A percentile compares a stretch with the other conserved stretches of the same genome.
These are phyloP conservation scores for Aptenodytes forsteri DNA, from an alignment of 2,113 vertebrate genomes.

Conservation along the genomic window DNA sequence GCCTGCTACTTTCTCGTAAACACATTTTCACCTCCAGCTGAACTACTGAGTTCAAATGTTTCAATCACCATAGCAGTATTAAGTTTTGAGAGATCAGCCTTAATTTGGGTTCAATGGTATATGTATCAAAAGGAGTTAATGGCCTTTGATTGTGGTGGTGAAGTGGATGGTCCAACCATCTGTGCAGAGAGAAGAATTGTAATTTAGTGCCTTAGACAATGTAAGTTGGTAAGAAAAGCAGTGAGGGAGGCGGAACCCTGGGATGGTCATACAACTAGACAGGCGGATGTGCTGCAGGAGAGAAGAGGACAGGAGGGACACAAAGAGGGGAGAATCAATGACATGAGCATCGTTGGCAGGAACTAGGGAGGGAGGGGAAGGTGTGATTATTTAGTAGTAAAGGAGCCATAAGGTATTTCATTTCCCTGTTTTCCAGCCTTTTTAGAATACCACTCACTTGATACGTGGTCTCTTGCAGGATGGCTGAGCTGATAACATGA, in stretches of 20 bases:
- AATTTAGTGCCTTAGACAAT: neutral
- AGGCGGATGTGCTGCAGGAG: neutral
- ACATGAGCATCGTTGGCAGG: neutral
- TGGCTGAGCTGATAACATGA: neutral
- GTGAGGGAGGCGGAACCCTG: neutral
- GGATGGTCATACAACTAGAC: accelerated
- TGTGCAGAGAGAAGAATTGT: neutral
- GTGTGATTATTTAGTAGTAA: neutral
- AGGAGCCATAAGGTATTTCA: neutral
- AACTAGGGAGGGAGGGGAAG: neutral
- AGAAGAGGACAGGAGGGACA: neutral
- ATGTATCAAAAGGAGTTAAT: neutral
- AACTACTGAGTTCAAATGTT: neutral
- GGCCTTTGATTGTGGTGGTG: neutral
- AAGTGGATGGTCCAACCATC: neutral
- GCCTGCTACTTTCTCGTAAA: neutral
- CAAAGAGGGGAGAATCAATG: no score
- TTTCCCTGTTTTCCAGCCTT: neutral
- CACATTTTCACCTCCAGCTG: constrained; percentile 14
- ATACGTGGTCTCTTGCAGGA: neutral
- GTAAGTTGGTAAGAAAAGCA: neutral
- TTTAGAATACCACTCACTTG: neutral
- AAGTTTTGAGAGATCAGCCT: neutral
- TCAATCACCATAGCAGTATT: neutral
- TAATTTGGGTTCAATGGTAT: neutral